phyloP scores from a whole-genome alignment of 2,888 invertebrate species.

The Glyphotaelius pellucidus region DNA sequence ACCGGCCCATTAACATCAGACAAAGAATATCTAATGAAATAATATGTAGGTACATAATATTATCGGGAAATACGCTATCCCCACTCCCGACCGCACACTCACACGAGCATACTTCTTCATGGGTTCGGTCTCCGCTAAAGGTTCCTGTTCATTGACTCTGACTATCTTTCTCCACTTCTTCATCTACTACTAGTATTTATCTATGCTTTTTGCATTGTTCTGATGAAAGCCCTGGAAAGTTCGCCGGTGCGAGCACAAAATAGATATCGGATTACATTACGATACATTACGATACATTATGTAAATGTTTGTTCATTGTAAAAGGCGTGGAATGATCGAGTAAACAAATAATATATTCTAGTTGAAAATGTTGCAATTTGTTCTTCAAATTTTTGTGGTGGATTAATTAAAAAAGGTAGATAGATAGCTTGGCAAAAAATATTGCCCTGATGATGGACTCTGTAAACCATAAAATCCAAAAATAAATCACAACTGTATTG shows the following conservation, averaged over 20 bases:
- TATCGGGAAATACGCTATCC: background rate
- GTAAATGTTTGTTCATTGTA: background rate
- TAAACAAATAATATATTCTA: background rate
- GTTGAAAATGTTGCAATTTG: background rate
- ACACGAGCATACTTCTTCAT: background rate
- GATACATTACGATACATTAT: background rate
- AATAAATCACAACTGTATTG: too few relatives aligned
- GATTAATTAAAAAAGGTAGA: background rate
- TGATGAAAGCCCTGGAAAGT: background rate
- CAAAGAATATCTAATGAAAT: background rate
- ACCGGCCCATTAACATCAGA: background rate
- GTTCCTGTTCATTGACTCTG: conserved; percentile 2
- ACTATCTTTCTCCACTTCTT: background rate
- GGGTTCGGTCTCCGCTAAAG: background rate
- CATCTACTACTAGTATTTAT: background rate
- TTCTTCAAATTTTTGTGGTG: background rate
- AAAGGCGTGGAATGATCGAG: background rate
- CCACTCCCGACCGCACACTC: background rate
- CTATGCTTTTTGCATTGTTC: background rate
- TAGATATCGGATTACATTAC: background rate
- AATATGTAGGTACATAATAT: background rate
- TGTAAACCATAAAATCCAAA: too few relatives aligned
- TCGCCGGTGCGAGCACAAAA: background rate
- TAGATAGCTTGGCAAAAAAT: too few relatives aligned
- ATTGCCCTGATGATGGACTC: too few relatives aligned